These are phyloP conservation scores for Bos javanicus DNA, from an alignment of 2,113 vertebrate genomes.

Conservation along the genomic window DNA sequence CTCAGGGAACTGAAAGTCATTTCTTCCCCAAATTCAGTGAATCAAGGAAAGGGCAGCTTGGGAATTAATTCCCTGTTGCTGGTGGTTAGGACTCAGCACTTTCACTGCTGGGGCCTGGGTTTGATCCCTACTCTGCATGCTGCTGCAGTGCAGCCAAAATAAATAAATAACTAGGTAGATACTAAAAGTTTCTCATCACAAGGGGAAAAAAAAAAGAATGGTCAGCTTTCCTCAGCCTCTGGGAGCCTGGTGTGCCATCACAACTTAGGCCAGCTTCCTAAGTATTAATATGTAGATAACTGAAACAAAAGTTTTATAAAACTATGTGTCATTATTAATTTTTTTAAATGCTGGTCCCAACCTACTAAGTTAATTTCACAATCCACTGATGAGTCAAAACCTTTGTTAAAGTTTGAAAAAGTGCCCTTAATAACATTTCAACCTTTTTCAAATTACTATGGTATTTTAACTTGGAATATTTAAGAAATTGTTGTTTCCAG, in stretches of 20 bases:
- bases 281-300: not conserved
- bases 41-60: not conserved
- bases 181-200: not conserved
- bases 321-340: not conserved
- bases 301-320: not conserved
- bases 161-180: not conserved
- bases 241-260: not conserved
- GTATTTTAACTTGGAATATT: not conserved
- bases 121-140: not conserved
- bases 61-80: not conserved
- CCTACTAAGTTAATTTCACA: not conserved
- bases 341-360: not conserved
- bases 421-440: not conserved
- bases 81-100: not conserved
- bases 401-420: not conserved
- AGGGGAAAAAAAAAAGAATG: not conserved
- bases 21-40: not conserved
- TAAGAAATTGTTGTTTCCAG: not conserved
- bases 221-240: not conserved
- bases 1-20: not conserved
- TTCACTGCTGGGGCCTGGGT: not conserved
- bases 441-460: not conserved
- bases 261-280: not conserved
- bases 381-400: not conserved
- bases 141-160: not conserved